phyloP scores from a whole-genome alignment of 2,888 invertebrate genomes.

The Cactoblastis cactorum region DNA sequence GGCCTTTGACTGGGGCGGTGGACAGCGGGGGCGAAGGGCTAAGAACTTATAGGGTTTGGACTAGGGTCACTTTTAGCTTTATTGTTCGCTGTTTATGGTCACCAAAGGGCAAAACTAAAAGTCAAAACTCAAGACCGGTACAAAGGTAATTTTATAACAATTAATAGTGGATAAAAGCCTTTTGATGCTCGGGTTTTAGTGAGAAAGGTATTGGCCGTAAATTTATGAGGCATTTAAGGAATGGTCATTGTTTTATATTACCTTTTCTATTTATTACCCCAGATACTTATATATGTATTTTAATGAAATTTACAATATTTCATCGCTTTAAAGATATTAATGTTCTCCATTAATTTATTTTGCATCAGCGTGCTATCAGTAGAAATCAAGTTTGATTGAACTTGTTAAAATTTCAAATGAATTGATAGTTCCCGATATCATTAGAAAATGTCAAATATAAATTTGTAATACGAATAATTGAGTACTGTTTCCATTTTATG shows the following conservation, averaged over 20 bases:
- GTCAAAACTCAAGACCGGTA: conserved; percentile 43
- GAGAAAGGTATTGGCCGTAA: conserved; percentile 41
- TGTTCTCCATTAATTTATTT: too few relatives aligned
- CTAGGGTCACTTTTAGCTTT: conserved; percentile 68
- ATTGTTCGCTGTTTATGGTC: conserved; percentile 77
- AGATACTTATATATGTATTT: too few relatives aligned
- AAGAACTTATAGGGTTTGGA: conserved; percentile 62
- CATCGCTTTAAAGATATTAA: too few relatives aligned
- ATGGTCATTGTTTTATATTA: conserved; percentile 11
- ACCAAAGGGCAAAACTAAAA: conserved; percentile 66
- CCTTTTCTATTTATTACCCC: too few relatives aligned
- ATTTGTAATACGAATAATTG: too few relatives aligned
- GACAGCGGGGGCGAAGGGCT: conserved; percentile 64
- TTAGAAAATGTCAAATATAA: too few relatives aligned
- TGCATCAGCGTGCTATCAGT: too few relatives aligned
- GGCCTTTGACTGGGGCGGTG: conserved; percentile 75
- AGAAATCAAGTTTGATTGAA: too few relatives aligned
- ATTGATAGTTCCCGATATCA: too few relatives aligned
- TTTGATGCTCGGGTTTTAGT: conserved; percentile 32
- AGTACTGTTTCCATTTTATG: too few relatives aligned
- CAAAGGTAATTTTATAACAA: conserved; percentile 57
- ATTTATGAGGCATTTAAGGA: conserved; percentile 44
- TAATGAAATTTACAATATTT: too few relatives aligned
- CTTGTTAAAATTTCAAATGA: too few relatives aligned
- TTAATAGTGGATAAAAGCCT: conserved; percentile 47